phyloP scores from a whole-genome alignment of 35 echinoderm and acorn worm species.

The Diadema setosum region DNA sequence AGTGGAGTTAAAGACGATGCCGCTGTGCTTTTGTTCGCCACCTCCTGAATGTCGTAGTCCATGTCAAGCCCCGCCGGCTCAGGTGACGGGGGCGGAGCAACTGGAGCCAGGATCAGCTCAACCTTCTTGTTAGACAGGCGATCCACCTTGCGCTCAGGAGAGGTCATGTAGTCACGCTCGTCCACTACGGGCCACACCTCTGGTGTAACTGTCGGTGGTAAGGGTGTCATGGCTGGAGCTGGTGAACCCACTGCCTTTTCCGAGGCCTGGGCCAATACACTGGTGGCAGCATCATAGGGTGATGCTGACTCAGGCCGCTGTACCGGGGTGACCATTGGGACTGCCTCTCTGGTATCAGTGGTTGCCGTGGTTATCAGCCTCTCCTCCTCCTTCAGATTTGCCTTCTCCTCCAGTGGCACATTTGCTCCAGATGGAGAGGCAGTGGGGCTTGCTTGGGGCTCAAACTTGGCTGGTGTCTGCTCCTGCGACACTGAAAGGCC shows the following conservation, averaged over 20 bases:
- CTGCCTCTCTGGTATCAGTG: neutral
- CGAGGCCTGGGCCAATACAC: neutral
- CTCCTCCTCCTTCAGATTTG: neutral
- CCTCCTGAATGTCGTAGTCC: constrained; percentile 1
- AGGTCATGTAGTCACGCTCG: constrained; percentile 53
- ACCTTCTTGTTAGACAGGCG: constrained; percentile 41
- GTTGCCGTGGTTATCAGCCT: neutral
- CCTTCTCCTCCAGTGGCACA: neutral
- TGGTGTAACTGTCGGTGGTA: neutral
- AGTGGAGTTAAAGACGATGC: constrained; percentile 19
- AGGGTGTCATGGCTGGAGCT: neutral
- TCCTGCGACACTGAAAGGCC: neutral
- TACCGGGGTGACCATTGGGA: neutral
- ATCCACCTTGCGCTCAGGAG: constrained; percentile 12
- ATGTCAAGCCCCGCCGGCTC: constrained; percentile 22
- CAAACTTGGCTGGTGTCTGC: neutral
- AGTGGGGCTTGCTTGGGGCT: neutral
- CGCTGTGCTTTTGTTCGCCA: neutral
- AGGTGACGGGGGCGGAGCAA: constrained; percentile 63
- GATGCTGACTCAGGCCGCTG: neutral
- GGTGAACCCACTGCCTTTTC: constrained; percentile 15
- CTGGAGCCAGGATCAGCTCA: constrained; percentile 38
- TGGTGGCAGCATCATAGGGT: neutral
- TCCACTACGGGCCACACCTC: constrained; percentile 67
- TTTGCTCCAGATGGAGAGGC: neutral